A percentile compares a stretch with the other conserved stretches of the same genome.
These are phyloP conservation scores for Atethmia centrago DNA, from an alignment of 2,888 invertebrate genomes.

Conservation along the genomic window DNA sequence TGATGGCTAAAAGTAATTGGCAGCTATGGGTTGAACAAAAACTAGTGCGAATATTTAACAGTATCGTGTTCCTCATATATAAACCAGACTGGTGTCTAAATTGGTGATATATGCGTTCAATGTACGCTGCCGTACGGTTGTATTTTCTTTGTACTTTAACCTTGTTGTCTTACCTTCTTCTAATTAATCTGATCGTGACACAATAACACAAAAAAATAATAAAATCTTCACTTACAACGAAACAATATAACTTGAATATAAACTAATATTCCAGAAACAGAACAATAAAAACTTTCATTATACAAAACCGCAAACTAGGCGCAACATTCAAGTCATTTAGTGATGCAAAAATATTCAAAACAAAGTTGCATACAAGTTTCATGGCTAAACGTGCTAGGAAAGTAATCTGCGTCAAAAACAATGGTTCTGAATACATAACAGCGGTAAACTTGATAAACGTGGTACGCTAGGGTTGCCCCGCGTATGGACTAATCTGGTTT, in stretches of 20 bases:
- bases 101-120: not conserved
- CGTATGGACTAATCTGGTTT: constrained; percentile 35
- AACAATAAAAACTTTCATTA: constrained; percentile 36
- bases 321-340: constrained; percentile 68
- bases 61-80: not conserved
- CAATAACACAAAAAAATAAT: not conserved
- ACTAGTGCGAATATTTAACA: constrained; percentile 3
- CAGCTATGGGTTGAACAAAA: constrained; percentile 21
- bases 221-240: not conserved
- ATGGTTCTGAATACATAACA: constrained; percentile 83
- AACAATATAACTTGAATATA: constrained; percentile 5
- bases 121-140: too few species aligned
- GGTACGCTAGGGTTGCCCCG: constrained; percentile 57
- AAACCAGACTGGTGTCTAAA: not conserved
- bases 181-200: not conserved
- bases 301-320: constrained; percentile 52
- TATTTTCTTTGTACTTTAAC: too few species aligned
- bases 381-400: constrained; percentile 78
- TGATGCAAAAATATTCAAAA: constrained; percentile 73
- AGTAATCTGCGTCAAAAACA: constrained; percentile 86
- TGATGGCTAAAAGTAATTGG: constrained; percentile 34
- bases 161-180: too few species aligned
- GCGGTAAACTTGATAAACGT: constrained; percentile 85
- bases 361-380: constrained; percentile 73
- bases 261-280: constrained; percentile 14